phyloP scores from a whole-genome alignment of 35 echinoderm and acorn worm genomes.

The Heliocidaris erythrogramma region DNA sequence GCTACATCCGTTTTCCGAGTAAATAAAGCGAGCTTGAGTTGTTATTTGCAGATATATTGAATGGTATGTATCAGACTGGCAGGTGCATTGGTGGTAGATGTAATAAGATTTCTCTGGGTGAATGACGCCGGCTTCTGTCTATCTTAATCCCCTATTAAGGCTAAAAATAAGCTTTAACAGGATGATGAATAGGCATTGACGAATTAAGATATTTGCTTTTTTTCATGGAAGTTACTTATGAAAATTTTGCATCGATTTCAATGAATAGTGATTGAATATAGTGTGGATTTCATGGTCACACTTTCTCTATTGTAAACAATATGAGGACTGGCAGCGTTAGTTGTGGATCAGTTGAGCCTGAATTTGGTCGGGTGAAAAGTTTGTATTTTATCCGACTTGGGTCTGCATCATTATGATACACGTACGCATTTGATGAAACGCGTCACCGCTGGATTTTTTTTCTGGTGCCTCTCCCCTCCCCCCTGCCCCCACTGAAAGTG shows the following conservation, averaged over 20 bases:
- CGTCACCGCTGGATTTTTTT: no score
- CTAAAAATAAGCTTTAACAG: not conserved
- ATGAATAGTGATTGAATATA: not conserved
- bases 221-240: not conserved
- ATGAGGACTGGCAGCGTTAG: not conserved
- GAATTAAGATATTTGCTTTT: not conserved
- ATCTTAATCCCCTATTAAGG: not conserved
- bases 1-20: not conserved
- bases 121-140: not conserved
- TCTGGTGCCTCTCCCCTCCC: no score
- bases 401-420: not conserved
- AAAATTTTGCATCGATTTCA: not conserved
- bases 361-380: not conserved
- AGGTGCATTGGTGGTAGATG: not conserved
- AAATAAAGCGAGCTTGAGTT: slow-evolving; percentile 4
- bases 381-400: not conserved
- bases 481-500: no score
- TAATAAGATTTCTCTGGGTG: not conserved
- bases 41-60: slow-evolving; percentile 13
- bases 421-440: no score
- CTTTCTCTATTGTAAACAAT: not conserved
- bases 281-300: not conserved
- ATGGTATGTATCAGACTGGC: not conserved
- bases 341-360: not conserved
- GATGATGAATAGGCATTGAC: not conserved